Conservation (phyloP, 2,888 invertebrate genomes). For the Folsomia candida region DNA sequence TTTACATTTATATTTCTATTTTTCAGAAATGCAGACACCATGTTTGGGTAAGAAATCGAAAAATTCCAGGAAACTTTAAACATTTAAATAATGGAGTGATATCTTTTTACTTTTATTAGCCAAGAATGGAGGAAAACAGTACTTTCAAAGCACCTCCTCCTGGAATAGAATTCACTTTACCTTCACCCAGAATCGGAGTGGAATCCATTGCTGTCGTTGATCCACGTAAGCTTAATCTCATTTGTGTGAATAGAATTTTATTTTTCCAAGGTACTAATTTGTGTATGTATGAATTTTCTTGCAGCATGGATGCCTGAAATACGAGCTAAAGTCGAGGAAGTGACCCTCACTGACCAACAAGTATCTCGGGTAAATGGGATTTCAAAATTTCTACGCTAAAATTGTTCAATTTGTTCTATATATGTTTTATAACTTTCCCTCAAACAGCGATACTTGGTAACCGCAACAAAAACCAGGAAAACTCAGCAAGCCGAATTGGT, state of each 20-base stretch:
- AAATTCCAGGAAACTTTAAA: too few species aligned
- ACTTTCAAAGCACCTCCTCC: slow-evolving; percentile 98
- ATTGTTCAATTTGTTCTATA: slow-evolving; percentile 4
- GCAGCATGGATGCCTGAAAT: slow-evolving; percentile 98
- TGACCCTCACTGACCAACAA: slow-evolving; percentile 93
- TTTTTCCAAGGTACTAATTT: neutral
- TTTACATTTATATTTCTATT: too few species aligned
- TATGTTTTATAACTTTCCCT: slow-evolving; percentile 12
- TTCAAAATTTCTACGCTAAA: neutral
- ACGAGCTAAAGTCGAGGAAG: slow-evolving; percentile 98
- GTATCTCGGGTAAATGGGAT: slow-evolving; percentile 57
- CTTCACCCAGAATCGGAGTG: slow-evolving; percentile 97
- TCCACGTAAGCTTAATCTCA: slow-evolving; percentile 62
- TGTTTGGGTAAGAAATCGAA: slow-evolving; percentile 74
- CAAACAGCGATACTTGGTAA: slow-evolving; percentile 86
- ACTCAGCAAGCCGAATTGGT: slow-evolving; percentile 99
- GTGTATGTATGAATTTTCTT: neutral
- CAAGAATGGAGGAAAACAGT: slow-evolving; percentile 95
- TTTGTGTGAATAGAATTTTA: neutral
- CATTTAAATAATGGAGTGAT: too few species aligned
- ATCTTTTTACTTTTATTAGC: slow-evolving; percentile 58
- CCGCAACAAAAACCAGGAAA: slow-evolving; percentile 96
- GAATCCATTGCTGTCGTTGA: slow-evolving; percentile 92
- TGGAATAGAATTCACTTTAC: slow-evolving; percentile 96
- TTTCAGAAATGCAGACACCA: slow-evolving; percentile 94